These are phyloP conservation scores for Drosophila helvetica DNA, from an alignment of 2,888 invertebrate species.

Conservation along the genomic window DNA sequence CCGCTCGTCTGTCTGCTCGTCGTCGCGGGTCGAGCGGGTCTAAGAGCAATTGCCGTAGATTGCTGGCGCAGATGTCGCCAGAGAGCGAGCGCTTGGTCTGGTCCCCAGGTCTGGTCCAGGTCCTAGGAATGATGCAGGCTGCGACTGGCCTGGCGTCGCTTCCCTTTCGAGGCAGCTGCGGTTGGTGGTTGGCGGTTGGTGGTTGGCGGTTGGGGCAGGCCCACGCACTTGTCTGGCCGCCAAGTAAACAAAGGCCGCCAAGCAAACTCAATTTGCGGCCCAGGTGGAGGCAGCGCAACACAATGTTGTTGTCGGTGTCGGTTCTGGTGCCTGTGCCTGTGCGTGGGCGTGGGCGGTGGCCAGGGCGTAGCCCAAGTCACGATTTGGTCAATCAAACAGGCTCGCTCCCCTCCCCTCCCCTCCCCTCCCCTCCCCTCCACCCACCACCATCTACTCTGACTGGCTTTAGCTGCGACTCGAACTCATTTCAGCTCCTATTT, in stretches of 20 bases:
- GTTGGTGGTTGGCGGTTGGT: background rate
- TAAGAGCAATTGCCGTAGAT: slow-evolving; percentile 53
- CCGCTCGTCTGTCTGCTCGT: slow-evolving; percentile 47
- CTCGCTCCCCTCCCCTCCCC: too few species aligned
- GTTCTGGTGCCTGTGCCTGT: background rate
- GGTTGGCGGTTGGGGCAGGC: slow-evolving; percentile 17
- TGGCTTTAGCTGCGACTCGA: background rate
- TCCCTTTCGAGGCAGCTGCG: slow-evolving; percentile 62
- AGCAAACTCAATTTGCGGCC: slow-evolving; percentile 65
- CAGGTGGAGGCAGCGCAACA: slow-evolving; percentile 1
- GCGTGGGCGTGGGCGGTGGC: slow-evolving; percentile 48
- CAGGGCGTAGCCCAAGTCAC: slow-evolving; percentile 37
- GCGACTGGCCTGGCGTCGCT: slow-evolving; percentile 3
- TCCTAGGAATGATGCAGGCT: slow-evolving; percentile 1
- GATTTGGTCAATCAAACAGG: slow-evolving; percentile 37
- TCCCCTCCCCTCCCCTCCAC: too few species aligned
- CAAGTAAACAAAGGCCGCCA: slow-evolving; percentile 53
- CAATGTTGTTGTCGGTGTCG: slow-evolving; percentile 16
- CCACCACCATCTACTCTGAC: too few species aligned
- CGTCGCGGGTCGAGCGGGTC: slow-evolving; percentile 40
- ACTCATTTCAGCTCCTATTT: background rate
- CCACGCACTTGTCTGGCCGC: slow-evolving; percentile 71
- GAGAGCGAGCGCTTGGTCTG: slow-evolving; percentile 11
- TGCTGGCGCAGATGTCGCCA: slow-evolving; percentile 73
- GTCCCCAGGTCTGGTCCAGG: slow-evolving; percentile 6